phyloP scores from a whole-genome alignment of 2,888 invertebrate genomes.

The Lepas anatifera region DNA sequence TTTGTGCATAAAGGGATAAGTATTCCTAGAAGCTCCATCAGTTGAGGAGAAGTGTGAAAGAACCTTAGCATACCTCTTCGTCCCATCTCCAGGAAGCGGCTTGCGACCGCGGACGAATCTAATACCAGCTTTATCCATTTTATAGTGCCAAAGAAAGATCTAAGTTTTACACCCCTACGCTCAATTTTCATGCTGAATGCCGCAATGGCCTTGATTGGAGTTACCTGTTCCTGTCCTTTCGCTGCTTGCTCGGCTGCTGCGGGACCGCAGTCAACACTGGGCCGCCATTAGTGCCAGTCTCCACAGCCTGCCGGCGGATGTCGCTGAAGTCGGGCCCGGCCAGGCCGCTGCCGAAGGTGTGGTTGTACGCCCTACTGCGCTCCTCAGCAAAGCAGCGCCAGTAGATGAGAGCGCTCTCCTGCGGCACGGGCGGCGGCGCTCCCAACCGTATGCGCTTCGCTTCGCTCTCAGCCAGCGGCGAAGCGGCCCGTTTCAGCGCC shows the following conservation, averaged over 20 bases:
- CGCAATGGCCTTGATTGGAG: too few species aligned
- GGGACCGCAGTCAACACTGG: too few species aligned
- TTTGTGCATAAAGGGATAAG: too few species aligned
- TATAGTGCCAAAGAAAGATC: too few species aligned
- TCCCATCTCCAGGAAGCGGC: too few species aligned
- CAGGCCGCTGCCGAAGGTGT: conserved; percentile 6
- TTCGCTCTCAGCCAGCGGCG: neutral
- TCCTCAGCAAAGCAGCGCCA: conserved; percentile 6
- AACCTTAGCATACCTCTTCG: too few species aligned
- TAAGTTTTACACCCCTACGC: too few species aligned
- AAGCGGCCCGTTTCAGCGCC: neutral
- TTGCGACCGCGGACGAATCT: too few species aligned
- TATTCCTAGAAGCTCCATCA: too few species aligned
- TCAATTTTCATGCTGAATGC: too few species aligned
- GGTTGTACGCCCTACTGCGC: conserved; percentile 2
- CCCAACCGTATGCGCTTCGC: neutral
- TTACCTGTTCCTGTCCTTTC: neutral
- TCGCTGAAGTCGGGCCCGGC: conserved; percentile 7
- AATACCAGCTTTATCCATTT: too few species aligned
- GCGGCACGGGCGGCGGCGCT: neutral
- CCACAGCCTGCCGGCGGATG: neutral
- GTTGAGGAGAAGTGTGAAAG: too few species aligned
- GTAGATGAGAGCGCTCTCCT: conserved; percentile 1
- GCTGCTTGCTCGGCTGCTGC: neutral
- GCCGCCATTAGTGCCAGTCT: neutral